Evolutionary conservation across 1,140 invertebrate genomes (phyloP).

Genomic region (Phocides pigmalion): DNA sequence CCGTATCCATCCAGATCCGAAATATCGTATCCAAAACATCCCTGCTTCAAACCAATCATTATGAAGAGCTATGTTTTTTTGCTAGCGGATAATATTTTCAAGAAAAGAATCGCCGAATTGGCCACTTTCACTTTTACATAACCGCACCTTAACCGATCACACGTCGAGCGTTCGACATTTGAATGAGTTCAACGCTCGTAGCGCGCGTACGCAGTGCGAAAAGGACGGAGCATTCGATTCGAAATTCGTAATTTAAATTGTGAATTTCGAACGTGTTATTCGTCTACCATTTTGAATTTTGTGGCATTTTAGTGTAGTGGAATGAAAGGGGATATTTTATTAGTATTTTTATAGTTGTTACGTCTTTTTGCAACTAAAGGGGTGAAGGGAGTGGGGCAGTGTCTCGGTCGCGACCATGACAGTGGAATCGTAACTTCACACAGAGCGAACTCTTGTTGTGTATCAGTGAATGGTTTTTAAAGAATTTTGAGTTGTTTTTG

Average conservation of each 20-base stretch:
- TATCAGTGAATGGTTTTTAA: slow-evolving; percentile 22
- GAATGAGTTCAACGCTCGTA: slow-evolving; percentile 27
- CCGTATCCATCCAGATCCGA: too few species aligned
- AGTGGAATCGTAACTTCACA: slow-evolving; percentile 43
- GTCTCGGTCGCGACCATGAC: slow-evolving; percentile 40
- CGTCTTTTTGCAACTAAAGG: slow-evolving; percentile 17
- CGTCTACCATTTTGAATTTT: too few species aligned
- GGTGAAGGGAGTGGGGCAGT: slow-evolving; percentile 36
- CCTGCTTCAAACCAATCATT: too few species aligned
- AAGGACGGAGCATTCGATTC: slow-evolving; percentile 1
- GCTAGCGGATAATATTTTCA: background rate
- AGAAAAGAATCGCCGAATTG: slow-evolving; percentile 7
- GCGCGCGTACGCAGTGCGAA: slow-evolving; percentile 14
- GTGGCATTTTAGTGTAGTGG: background rate
- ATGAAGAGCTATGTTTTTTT: slow-evolving; percentile 10
- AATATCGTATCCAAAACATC: too few species aligned
- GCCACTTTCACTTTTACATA: slow-evolving; percentile 30
- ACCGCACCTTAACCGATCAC: slow-evolving; percentile 12
- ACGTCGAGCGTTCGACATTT: slow-evolving; percentile 30
- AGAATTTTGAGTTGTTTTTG: slow-evolving; percentile 18
- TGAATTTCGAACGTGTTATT: too few species aligned
- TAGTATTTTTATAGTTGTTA: slow-evolving; percentile 18
- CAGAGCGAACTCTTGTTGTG: slow-evolving; percentile 32
- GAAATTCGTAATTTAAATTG: slow-evolving; percentile 13
- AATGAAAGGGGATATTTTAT: background rate